These are phyloP conservation scores for Dromiciops gliroides DNA, from an alignment of 2,113 vertebrate genomes.

Conservation along the genomic window DNA sequence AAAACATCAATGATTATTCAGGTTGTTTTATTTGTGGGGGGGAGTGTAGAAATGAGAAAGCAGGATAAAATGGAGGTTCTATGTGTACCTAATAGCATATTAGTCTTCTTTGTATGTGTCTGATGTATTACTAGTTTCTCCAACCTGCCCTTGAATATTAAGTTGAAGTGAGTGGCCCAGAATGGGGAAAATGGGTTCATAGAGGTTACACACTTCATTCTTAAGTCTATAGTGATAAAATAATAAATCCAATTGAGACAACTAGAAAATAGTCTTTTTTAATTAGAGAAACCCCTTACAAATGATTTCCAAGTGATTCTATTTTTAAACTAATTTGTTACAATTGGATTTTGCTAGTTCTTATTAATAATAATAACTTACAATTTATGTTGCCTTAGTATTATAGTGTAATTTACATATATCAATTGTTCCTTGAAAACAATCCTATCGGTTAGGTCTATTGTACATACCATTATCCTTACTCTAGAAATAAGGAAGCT, in stretches of 20 bases:
- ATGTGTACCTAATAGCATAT: neutral
- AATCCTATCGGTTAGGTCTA: neutral
- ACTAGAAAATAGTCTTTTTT: neutral
- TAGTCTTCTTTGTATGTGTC: neutral
- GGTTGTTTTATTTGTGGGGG: neutral
- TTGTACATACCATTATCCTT: neutral
- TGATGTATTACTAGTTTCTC: neutral
- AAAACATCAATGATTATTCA: too few relatives aligned
- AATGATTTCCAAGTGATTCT: neutral
- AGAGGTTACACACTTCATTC: neutral
- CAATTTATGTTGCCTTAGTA: neutral
- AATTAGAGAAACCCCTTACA: neutral
- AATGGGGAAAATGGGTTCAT: neutral
- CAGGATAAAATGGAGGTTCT: neutral
- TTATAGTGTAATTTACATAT: neutral
- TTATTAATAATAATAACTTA: neutral
- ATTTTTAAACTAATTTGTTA: neutral
- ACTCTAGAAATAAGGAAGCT: neutral
- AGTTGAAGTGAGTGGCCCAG: neutral
- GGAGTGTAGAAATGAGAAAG: fast-evolving
- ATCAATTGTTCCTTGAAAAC: neutral
- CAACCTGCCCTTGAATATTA: neutral
- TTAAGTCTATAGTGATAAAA: neutral
- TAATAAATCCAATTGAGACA: neutral
- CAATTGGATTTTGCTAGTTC: neutral